These are phyloP conservation scores for Onychomys arenicola DNA, from an alignment of 2,797 vertebrate species.

Conservation along the genomic window DNA sequence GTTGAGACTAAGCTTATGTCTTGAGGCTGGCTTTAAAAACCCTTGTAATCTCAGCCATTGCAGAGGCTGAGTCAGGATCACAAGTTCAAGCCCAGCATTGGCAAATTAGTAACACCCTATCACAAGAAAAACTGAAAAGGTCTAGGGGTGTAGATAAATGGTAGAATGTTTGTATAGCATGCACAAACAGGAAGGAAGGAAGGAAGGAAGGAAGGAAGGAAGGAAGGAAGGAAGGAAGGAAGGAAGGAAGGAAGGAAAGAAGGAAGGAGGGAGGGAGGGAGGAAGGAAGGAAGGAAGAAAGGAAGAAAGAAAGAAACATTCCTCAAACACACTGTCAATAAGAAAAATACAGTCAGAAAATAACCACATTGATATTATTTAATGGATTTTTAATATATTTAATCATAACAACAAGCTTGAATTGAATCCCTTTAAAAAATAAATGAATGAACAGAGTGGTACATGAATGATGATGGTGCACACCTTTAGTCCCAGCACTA, in stretches of 20 bases:
- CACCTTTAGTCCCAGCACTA: neutral
- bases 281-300: neutral
- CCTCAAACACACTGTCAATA: neutral
- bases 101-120: neutral
- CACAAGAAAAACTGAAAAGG: neutral
- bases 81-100: neutral
- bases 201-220: no score
- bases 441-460: neutral
- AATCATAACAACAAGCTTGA: neutral
- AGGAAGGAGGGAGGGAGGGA: neutral
- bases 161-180: no score
- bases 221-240: neutral
- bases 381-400: conserved; percentile 3
- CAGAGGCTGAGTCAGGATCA: neutral
- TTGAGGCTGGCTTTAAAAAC: neutral
- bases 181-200: neutral
- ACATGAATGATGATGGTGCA: neutral
- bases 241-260: neutral
- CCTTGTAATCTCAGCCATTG: neutral
- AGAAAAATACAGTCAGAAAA: conserved; percentile 38
- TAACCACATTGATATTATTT: conserved; percentile 16
- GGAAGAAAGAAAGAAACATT: neutral
- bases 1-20: neutral
- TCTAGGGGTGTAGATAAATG: neutral
- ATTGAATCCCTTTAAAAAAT: conserved; percentile 28